Evolutionary conservation across 23 tunicate species (phyloP), one percentile per base, ranked within the genome.

Genomic region (Ciona savignyi): DNA sequence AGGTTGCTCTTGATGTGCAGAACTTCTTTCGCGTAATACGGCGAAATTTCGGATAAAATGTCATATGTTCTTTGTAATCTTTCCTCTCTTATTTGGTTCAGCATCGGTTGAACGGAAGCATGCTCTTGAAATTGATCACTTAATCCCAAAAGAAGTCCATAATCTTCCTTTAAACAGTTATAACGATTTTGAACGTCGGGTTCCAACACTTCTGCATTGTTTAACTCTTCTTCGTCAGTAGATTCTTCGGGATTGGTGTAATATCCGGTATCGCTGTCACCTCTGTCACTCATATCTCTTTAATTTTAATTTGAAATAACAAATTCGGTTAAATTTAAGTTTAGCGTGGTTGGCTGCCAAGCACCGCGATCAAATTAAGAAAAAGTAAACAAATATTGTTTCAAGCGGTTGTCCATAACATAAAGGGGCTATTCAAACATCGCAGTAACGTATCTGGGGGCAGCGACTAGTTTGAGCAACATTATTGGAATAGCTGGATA

Each of bases 311-410:
- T 6, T 6, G 15, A 9, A 42, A 9, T 42, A 42, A 9, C 9
- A 42, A 6, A 42, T 42, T 15, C 51, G 1, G 20, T 19, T 27
- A 32, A 31, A 1, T 15, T 42, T 42, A 9, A 42, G 1, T 25
- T 66, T 66, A 69, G 73, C 73, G 73, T 69, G 49, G 49, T 30
- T 30, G 32, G 73, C 73, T 69, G 73, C 73, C 73, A 69, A 33
- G 73, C 73, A 69, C 51, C 73, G 15, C 15, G 56, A 9, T 42
- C 9, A 69, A 69, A 31, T 69, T 33, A 69, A 69, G 34, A 30
- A 30, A 69, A 22, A 67, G 24, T 69, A 27, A 4, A 30, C 73
- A 69, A 42, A 42, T 15, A 15, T 42, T 42, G 15, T 42, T 42
- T 42, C 9, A 42, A 42, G n/a, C n/a, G n/a, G n/a, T n/a, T n/a